Evolutionary conservation across 2,888 invertebrate genomes (phyloP), one percentile per base, ranked within the genome.

Genomic region (Himalopsyche tibetana): DNA sequence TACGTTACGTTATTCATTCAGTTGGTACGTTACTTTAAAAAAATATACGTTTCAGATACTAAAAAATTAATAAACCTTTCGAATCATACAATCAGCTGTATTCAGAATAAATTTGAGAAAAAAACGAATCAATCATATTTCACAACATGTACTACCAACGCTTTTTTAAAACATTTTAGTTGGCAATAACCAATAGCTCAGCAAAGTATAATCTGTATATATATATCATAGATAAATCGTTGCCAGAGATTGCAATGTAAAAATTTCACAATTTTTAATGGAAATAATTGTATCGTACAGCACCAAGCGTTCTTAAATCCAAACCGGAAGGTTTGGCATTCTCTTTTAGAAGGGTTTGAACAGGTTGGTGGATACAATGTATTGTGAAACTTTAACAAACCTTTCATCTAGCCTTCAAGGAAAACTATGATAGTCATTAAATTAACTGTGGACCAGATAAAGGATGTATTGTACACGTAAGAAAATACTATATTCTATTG

Each of bases 261-360:
- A 63, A 63, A 63, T 63, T 63, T 19, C 63, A 63, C 63, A 63
- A 63, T 63, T 63, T 63, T 63, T 63, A 63, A 63, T 63, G 63
- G 63, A 63, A 63, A 19, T 63, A 63, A 63, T 63, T 63, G 19
- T 63, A 63, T 63, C 63, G 63, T 19, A 6, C 56, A 56, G 56
- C 56, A 5, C n/a, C 63, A 63, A 63, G 28, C 63, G 28, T 19
- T 63, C 63, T 19, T 19, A 63, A 63, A 19, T 63, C 28, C 63
- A 11, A 63, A 19, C 19, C 28, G 63, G 63, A 63, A 63, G 63
- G 63, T 63, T 63, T 63, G 63, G 63, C 63, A 63, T 63, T 63
- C 63, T 63, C 63, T 63, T 63, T 63, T 63, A 63, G 63, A 63
- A 63, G 63, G 63, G 63, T 63, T 63, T 63, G n/a, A 63, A 8